Conservation (phyloP, 2,888 invertebrate genomes). For the Amphipyra tragopoginis region DNA sequence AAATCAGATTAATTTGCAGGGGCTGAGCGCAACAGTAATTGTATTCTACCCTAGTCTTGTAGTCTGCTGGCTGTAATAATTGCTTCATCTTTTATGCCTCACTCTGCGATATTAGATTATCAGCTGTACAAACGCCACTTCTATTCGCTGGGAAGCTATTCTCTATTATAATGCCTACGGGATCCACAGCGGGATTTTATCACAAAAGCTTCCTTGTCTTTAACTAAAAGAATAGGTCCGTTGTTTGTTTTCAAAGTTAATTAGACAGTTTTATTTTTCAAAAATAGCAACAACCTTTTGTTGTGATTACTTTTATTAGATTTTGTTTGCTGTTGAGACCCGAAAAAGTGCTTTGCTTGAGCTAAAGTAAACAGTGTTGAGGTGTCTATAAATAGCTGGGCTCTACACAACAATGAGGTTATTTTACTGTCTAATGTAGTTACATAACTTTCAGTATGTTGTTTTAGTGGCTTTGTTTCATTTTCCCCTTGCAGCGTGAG, state of each 20-base stretch:
- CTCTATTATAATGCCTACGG: slow-evolving; percentile 6
- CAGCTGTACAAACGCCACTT: slow-evolving; percentile 9
- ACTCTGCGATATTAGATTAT: slow-evolving; percentile 25
- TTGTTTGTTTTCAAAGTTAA: slow-evolving; percentile 36
- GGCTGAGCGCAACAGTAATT: slow-evolving; percentile 4
- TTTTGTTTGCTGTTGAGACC: background rate
- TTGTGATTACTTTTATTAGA: slow-evolving; percentile 18
- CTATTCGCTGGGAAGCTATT: slow-evolving; percentile 5
- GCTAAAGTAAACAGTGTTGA: background rate
- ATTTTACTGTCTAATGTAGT: too few relatives aligned
- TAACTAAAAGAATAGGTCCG: slow-evolving; percentile 36
- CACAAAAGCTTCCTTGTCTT: slow-evolving; percentile 37
- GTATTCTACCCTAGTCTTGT: background rate
- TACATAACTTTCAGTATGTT: background rate
- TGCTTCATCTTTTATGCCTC: slow-evolving; percentile 21
- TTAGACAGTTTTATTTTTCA: slow-evolving; percentile 37
- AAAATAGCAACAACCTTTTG: slow-evolving; percentile 14
- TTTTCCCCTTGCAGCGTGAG: too few relatives aligned
- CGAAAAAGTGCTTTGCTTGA: slow-evolving; percentile 1
- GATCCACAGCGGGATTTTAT: slow-evolving; percentile 15
- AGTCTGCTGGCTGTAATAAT: background rate
- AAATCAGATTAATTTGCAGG: slow-evolving; percentile 29
- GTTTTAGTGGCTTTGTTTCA: background rate
- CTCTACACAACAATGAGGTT: too few relatives aligned
- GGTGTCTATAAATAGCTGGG: background rate